phyloP scores from a whole-genome alignment of 2,888 invertebrate genomes.

The Lochmaea crataegi region DNA sequence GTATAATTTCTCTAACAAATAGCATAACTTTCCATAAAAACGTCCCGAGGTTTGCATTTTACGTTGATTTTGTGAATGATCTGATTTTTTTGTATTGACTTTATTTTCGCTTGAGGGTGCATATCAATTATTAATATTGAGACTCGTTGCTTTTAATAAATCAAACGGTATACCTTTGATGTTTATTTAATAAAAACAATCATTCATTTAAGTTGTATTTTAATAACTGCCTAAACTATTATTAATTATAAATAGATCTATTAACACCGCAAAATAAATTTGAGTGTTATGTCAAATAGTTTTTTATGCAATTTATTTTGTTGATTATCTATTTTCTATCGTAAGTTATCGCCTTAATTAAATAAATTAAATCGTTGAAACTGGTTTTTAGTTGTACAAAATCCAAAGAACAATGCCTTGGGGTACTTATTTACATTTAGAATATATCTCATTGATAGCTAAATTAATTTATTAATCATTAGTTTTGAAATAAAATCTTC shows the following conservation, averaged over 20 bases:
- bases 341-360: constrained; percentile 3
- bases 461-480: constrained; percentile 1
- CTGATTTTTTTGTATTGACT: not conserved
- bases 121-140: not conserved
- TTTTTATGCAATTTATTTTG: constrained; percentile 8
- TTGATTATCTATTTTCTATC: not conserved
- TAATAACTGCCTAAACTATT: constrained; percentile 1
- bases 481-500: constrained; percentile 7
- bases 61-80: not conserved
- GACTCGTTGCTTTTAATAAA: not conserved
- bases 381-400: constrained; percentile 3
- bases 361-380: constrained; percentile 5
- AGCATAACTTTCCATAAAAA: too few relatives aligned
- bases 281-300: constrained; percentile 7
- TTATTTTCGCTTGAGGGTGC: not conserved
- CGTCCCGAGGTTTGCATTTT: not conserved
- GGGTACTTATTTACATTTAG: constrained; percentile 5
- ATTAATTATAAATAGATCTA: not conserved
- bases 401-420: constrained; percentile 3
- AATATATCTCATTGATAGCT: not conserved
- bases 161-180: not conserved
- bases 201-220: not conserved
- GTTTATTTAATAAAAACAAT: constrained; percentile 3
- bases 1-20: too few relatives aligned
- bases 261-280: not conserved